These are phyloP conservation scores for Ameiurus melas DNA, from an alignment of 2,113 vertebrate species.

Conservation along the genomic window DNA sequence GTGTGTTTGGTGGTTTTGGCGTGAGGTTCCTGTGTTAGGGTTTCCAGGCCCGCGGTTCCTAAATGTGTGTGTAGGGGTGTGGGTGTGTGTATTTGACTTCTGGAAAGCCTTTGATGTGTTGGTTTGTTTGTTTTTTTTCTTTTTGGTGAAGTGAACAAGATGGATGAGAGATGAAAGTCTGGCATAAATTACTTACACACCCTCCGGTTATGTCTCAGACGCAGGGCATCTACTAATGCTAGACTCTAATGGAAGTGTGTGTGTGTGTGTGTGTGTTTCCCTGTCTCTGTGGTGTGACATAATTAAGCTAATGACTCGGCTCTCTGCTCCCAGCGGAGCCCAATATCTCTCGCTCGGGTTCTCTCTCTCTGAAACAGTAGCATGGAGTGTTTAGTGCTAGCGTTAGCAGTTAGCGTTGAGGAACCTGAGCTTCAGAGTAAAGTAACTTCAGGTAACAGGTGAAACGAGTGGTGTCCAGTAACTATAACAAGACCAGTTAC, in stretches of 20 bases:
- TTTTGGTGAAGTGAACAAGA: not conserved
- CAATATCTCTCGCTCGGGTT: not conserved
- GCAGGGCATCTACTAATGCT: not conserved
- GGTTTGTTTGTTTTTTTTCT: not conserved
- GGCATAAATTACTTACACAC: not conserved
- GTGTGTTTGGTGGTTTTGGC: not conserved
- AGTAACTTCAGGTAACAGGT: not conserved
- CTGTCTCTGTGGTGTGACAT: constrained; percentile 7
- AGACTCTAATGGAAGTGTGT: not conserved
- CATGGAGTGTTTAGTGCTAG: not conserved
- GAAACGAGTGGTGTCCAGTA: constrained; percentile 1
- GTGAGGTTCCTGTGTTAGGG: not conserved
- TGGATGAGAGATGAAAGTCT: not conserved
- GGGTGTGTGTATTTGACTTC: constrained; percentile 13
- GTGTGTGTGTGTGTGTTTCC: constrained; percentile 29
- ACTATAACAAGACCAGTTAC: not conserved
- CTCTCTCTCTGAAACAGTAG: not conserved
- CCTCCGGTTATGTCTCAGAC: not conserved
- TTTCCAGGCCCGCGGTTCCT: not conserved
- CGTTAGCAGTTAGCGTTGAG: not conserved
- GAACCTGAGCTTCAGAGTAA: constrained; percentile 1
- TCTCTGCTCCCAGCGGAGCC: not conserved
- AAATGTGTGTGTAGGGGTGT: not conserved
- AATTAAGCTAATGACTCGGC: constrained; percentile 16
- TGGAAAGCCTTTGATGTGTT: constrained; percentile 1